phyloP scores from a whole-genome alignment of 2,797 vertebrate genomes.

The Ficedula albicollis region DNA sequence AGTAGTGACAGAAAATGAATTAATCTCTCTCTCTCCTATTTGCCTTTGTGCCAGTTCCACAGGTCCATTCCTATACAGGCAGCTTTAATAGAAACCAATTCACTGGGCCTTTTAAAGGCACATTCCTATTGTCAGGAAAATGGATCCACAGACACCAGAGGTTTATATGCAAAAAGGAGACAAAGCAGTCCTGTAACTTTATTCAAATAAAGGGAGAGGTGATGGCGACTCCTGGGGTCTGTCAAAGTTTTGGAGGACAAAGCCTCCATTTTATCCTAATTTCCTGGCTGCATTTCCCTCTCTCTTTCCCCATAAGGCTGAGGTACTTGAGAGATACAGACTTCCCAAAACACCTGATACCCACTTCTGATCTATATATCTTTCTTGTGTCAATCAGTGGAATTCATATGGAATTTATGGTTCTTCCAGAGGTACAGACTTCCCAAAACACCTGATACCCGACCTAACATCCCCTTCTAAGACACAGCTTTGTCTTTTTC shows the following conservation, averaged over 20 bases:
- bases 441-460: fast-evolving
- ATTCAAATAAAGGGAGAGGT: not conserved
- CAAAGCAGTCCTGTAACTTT: not conserved
- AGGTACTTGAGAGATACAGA: not conserved
- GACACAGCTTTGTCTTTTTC: fast-evolving
- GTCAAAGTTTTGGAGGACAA: not conserved
- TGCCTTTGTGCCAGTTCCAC: not conserved
- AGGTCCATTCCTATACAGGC: not conserved
- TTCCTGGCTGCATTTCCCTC: not conserved
- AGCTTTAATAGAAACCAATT: not conserved
- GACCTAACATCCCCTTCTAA: too few relatives aligned
- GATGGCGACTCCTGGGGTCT: not conserved
- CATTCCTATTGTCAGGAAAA: not conserved
- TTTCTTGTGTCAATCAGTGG: not conserved
- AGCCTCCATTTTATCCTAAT: not conserved
- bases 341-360: not conserved
- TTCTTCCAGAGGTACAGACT: not conserved
- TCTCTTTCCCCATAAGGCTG: not conserved
- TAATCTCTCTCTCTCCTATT: not conserved
- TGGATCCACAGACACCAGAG: not conserved
- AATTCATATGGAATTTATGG: not conserved
- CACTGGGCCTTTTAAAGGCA: not conserved
- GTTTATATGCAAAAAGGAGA: not conserved
- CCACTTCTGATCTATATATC: not conserved
- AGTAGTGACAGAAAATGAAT: constrained; percentile 1